Evolutionary conservation across 2,797 vertebrate genomes (phyloP), one percentile per base, ranked within the genome.

Genomic region (Atherinosoma microstoma): DNA sequence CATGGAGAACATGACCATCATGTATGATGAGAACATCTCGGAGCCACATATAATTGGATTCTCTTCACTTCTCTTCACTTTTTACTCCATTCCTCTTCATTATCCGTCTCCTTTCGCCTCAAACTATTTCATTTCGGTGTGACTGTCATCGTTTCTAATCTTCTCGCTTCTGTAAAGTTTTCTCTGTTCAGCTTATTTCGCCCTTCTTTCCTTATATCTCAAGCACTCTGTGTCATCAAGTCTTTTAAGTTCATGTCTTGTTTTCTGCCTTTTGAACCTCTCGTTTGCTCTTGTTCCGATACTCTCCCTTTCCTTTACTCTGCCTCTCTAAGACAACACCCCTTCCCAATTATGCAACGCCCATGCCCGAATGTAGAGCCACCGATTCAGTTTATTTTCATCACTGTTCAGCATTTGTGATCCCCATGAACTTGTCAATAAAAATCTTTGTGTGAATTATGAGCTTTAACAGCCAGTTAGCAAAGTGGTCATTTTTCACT

Each of bases 401-500:
- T 45, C 42, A 20, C 16, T 45, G 5, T 15, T 45, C 42, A 45
- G 42, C 18, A 8, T 45, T 20, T 73, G 54, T 73, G 58, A 78
- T 75, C 56, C 29, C 27, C 8, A 0, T 20, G 67, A 73, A 59
- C 29, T 30, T 69, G 85, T 83, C 85, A 70, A 87, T 84, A 83
- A 76, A 67, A 81, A 45, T 35, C 11, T 24, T 16, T 54, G 4
- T 6, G 65, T 88, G 83, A 88, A 54, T 59, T 80, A 88, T 71
- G 80, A 64, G 38, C 47, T 78, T 70, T 62, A 83, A 75, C 63
- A 73, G 70, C 36, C 79, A 34, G 78, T 75, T 76, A 78, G 72
- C 75, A 78, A 79, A 85, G 71, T 49, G 83, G 4, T 68, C 87
- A 67, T 88, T 85, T 79, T 75, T 92, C 86, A 87, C 0, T 30